Conservation (phyloP, 2,888 invertebrate species). For the Leptogaster cylindrica region DNA sequence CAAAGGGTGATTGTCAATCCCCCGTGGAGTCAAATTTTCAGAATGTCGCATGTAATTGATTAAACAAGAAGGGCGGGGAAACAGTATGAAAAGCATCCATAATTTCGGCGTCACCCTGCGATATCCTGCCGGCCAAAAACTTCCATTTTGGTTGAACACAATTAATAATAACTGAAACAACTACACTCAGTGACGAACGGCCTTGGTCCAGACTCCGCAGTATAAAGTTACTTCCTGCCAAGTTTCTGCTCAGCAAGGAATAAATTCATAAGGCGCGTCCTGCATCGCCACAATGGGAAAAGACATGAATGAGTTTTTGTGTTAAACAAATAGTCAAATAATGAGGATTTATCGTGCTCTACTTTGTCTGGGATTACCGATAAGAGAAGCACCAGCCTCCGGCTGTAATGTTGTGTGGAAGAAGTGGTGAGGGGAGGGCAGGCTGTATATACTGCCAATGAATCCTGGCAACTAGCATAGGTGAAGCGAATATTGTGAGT, state of each 20-base stretch:
- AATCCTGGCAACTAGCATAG: neutral
- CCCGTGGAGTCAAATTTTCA: too few species aligned
- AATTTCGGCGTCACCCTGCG: neutral
- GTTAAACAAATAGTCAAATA: slow-evolving; percentile 38
- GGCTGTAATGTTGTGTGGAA: too few species aligned
- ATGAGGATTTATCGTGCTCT: slow-evolving; percentile 38
- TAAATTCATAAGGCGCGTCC: neutral
- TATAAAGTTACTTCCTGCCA: neutral
- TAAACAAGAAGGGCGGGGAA: neutral
- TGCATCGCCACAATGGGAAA: neutral
- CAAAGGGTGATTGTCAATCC: too few species aligned
- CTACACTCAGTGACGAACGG: neutral
- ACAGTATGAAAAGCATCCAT: neutral
- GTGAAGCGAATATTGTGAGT: slow-evolving; percentile 5
- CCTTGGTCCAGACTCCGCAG: too few species aligned
- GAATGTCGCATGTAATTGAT: neutral
- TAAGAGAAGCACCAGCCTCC: slow-evolving; percentile 16
- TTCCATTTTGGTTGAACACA: neutral
- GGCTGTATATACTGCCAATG: neutral
- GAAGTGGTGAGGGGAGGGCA: too few species aligned
- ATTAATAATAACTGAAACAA: slow-evolving; percentile 9
- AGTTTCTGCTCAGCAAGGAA: neutral
- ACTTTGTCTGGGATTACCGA: slow-evolving; percentile 40
- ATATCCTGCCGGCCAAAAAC: neutral
- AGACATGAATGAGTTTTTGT: slow-evolving; percentile 29